Evolutionary conservation across 2,797 vertebrate species (phyloP), one percentile per base, ranked within the genome.

Genomic region (Halcyon badia): DNA sequence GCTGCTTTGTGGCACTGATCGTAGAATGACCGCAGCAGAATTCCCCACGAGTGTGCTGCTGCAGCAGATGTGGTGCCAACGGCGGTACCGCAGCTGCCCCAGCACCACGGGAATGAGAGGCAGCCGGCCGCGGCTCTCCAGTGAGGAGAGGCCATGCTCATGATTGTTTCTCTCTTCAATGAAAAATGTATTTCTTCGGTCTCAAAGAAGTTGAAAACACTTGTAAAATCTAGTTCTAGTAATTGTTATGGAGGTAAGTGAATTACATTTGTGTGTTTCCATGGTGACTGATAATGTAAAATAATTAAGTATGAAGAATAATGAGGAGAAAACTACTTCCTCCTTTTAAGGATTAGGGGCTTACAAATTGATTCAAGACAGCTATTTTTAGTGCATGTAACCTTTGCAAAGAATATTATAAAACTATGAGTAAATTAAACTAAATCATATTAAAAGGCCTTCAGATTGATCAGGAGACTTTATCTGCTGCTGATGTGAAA

Each of bases 301-400:
- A 98, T 98, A 98, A 98, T 98, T 97, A 97, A 95, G 78, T 88
- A 93, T 57, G 73, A 98, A 97, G 94, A 97, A 98, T 96, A 98
- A 98, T 88, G 95, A 98, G 90, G 94, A 97, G 96, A 97, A 98
- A 98, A 98, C 72, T 0, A 95, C 97, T 98, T 98, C 98, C 98
- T 97, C 95, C 98, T 97, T 96, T 97, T 97, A 97, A 97, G 96
- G 97, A 97, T 98, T 98, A 97, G 85, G 90, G 83, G 84, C 89
- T 96, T 5, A 87, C 88, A 98, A 98, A 98, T 96, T 95, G 97
- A 97, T 95, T 96, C 93, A 94, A 96, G 94, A 92, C 66, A 91
- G 88, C 89, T 97, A 97, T 98, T 98, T 98, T 98, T 97, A 97
- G 96, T 71, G 69, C 46, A 62, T 2, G 5, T 87, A 96, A 96